Conservation (phyloP, 2,888 invertebrate species). For the Labia minor region DNA sequence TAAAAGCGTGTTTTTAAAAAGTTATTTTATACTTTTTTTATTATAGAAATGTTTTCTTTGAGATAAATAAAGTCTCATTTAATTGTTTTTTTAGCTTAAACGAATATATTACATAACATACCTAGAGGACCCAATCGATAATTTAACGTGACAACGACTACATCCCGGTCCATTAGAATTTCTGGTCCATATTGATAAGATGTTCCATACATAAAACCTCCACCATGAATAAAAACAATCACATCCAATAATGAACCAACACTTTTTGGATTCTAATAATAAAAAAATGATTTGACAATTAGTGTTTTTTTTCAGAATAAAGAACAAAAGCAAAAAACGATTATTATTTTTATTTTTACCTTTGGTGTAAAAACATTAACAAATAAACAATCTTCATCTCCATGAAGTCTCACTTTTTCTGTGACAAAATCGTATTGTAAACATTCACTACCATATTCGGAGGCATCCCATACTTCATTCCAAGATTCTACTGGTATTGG, state of each 20-base stretch:
- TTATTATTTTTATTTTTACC: too few relatives aligned
- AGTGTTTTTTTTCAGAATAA: conserved; percentile 15
- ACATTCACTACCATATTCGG: conserved; percentile 45
- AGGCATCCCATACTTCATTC: conserved; percentile 57
- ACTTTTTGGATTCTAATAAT: conserved; percentile 47
- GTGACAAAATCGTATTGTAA: conserved; percentile 49
- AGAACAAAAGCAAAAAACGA: too few relatives aligned
- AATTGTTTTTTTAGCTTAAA: too few relatives aligned
- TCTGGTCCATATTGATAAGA: conserved; percentile 43
- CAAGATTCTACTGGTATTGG: conserved; percentile 49
- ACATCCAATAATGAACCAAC: conserved; percentile 45
- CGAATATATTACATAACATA: conserved; percentile 26
- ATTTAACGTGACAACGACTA: conserved; percentile 22
- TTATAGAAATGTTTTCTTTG: too few relatives aligned
- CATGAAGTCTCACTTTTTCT: conserved; percentile 31
- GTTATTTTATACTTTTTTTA: too few relatives aligned
- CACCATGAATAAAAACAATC: conserved; percentile 53
- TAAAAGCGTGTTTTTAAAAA: too few relatives aligned
- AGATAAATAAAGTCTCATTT: too few relatives aligned
- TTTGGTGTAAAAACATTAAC: conserved; percentile 35
- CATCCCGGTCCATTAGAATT: conserved; percentile 20
- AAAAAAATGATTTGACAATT: conserved; percentile 34
- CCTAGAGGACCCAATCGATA: conserved; percentile 21
- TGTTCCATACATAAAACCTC: conserved; percentile 57
- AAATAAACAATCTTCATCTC: conserved; percentile 31